These are phyloP conservation scores for Cerastis leucographa DNA, from an alignment of 2,888 invertebrate species.

Conservation along the genomic window DNA sequence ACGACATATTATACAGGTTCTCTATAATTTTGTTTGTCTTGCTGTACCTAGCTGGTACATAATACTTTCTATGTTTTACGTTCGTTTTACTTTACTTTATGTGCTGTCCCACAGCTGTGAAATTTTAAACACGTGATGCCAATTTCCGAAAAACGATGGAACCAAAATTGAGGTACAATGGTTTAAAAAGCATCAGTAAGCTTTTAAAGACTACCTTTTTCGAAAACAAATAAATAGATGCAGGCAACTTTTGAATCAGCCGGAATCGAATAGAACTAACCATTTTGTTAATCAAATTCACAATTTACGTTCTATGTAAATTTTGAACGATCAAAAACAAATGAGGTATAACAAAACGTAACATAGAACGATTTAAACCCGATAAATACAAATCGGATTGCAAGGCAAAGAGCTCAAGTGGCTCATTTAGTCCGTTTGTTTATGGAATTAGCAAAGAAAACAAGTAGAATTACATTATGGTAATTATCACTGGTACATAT, in stretches of 20 bases:
- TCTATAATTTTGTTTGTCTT: slow-evolving; percentile 6
- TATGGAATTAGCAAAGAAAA: slow-evolving; percentile 58
- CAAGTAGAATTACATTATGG: slow-evolving; percentile 55
- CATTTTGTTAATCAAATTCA: slow-evolving; percentile 24
- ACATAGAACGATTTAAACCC: slow-evolving; percentile 42
- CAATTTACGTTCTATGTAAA: slow-evolving; percentile 30
- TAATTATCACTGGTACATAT: slow-evolving; percentile 55
- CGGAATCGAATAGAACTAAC: neutral
- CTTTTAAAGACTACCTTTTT: neutral
- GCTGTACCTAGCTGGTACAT: neutral
- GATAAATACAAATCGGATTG: slow-evolving; percentile 55
- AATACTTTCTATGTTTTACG: neutral
- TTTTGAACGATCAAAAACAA: slow-evolving; percentile 45
- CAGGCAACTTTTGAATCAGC: slow-evolving; percentile 13
- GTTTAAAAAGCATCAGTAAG: neutral
- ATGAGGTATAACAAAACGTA: slow-evolving; percentile 45
- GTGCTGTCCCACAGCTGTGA: neutral
- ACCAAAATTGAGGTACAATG: neutral
- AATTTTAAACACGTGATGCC: neutral
- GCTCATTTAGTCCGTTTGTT: slow-evolving; percentile 44
- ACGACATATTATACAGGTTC: neutral
- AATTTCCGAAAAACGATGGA: neutral
- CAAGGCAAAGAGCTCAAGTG: slow-evolving; percentile 42
- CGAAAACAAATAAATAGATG: neutral
- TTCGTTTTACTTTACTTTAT: neutral